phyloP scores from a whole-genome alignment of 2,888 invertebrate species.

The Lasius platythorax region DNA sequence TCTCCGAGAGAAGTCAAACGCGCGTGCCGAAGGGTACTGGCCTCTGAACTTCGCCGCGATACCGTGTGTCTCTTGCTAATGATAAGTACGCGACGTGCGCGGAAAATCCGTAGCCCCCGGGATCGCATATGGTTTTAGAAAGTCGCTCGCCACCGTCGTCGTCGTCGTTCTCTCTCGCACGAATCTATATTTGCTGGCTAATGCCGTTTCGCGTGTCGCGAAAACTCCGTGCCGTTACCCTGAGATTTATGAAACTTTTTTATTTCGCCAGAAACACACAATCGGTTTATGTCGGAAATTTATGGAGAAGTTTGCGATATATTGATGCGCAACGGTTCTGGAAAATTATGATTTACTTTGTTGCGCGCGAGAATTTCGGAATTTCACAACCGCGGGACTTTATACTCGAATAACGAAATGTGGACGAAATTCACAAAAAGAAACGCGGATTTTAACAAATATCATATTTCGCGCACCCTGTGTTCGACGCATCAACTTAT shows the following conservation, averaged over 20 bases:
- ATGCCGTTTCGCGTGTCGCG: slow-evolving; percentile 64
- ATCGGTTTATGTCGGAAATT: slow-evolving; percentile 11
- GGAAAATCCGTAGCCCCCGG: slow-evolving; percentile 59
- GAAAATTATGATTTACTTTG: neutral
- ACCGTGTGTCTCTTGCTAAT: neutral
- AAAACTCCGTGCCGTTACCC: slow-evolving; percentile 14
- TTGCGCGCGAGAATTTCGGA: neutral
- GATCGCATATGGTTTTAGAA: slow-evolving; percentile 71
- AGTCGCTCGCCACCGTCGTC: slow-evolving; percentile 60
- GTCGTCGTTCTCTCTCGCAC: slow-evolving; percentile 14
- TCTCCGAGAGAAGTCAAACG: slow-evolving; percentile 26
- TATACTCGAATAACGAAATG: neutral
- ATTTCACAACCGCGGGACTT: neutral
- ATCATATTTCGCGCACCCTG: neutral
- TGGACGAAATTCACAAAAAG: neutral
- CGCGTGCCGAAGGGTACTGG: neutral
- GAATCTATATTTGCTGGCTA: slow-evolving; percentile 54
- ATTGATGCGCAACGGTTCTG: neutral
- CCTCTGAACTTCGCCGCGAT: slow-evolving; percentile 35
- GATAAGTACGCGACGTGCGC: slow-evolving; percentile 10
- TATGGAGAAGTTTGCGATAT: neutral
- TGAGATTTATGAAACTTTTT: slow-evolving; percentile 20
- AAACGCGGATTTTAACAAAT: neutral
- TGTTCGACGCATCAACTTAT: neutral
- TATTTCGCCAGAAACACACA: slow-evolving; percentile 9